Evolutionary conservation across 1,140 invertebrate genomes (phyloP).

Genomic region (Bombus vancouverensis): DNA sequence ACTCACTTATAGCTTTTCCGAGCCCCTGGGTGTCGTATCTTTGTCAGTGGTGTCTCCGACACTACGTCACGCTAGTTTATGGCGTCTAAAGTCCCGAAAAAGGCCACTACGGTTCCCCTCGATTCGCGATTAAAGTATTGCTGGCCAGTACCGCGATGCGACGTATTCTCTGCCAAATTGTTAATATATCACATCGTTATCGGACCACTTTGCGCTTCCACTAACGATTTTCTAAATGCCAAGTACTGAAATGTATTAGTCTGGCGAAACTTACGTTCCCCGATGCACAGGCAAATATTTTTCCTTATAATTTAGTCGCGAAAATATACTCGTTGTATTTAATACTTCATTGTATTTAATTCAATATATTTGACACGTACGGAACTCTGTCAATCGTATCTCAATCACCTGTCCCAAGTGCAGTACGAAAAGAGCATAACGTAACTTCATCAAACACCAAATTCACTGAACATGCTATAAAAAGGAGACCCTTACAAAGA

Average conservation of each 20-base stretch:
- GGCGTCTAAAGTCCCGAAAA: constrained; percentile 57
- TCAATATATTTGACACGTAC: too few species aligned
- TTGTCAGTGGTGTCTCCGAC: constrained; percentile 62
- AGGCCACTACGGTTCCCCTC: constrained; percentile 17
- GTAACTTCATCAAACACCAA: too few species aligned
- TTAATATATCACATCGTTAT: neutral
- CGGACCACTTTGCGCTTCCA: neutral
- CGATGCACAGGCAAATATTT: too few species aligned
- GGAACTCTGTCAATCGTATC: too few species aligned
- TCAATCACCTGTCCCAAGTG: too few species aligned
- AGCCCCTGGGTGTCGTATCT: constrained; percentile 56
- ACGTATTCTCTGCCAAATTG: constrained; percentile 28
- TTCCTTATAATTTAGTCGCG: too few species aligned
- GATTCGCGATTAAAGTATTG: constrained; percentile 50
- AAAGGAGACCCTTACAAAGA: too few species aligned
- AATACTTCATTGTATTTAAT: too few species aligned
- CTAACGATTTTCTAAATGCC: neutral
- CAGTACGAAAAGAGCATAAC: too few species aligned
- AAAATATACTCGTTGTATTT: too few species aligned
- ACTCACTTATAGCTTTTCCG: constrained; percentile 58
- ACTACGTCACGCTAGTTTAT: constrained; percentile 62
- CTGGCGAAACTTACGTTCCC: too few species aligned
- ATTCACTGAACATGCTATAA: too few species aligned
- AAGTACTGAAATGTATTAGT: neutral
- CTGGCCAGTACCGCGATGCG: neutral